Conservation (phyloP, 2,797 vertebrate genomes). For the Poliocrania exsul region DNA sequence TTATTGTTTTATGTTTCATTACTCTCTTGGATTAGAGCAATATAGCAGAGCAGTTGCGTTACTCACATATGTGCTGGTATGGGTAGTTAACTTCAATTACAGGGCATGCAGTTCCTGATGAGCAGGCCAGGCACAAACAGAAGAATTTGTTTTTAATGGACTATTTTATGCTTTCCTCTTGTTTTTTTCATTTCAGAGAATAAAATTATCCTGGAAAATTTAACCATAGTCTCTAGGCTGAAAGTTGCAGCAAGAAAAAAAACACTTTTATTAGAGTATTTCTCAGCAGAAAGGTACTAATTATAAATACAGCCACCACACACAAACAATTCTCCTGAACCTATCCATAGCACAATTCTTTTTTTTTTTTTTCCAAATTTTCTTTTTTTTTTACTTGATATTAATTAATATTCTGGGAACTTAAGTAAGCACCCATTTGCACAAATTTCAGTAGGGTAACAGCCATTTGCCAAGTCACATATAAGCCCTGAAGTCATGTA, state of each 20-base stretch:
- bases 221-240: background rate
- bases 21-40: background rate
- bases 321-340: background rate
- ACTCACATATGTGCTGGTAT: background rate
- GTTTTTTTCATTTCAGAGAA: slow-evolving; percentile 2
- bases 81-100: slow-evolving; percentile 12
- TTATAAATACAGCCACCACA: background rate
- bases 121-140: background rate
- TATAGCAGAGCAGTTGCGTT: background rate
- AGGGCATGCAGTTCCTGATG: background rate
- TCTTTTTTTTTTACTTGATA: background rate
- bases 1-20: background rate
- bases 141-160: background rate
- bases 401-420: background rate
- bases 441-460: background rate
- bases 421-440: background rate
- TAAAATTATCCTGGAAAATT: background rate
- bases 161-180: slow-evolving; percentile 24
- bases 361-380: background rate
- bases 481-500: background rate
- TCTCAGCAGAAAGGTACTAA: background rate
- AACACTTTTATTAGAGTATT: background rate
- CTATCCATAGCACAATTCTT: background rate
- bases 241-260: background rate
- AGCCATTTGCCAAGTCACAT: background rate